A percentile compares a stretch with the other conserved stretches of the same genome.
phyloP scores from a whole-genome alignment of 2,888 invertebrate species.

The Clunio marinus region DNA sequence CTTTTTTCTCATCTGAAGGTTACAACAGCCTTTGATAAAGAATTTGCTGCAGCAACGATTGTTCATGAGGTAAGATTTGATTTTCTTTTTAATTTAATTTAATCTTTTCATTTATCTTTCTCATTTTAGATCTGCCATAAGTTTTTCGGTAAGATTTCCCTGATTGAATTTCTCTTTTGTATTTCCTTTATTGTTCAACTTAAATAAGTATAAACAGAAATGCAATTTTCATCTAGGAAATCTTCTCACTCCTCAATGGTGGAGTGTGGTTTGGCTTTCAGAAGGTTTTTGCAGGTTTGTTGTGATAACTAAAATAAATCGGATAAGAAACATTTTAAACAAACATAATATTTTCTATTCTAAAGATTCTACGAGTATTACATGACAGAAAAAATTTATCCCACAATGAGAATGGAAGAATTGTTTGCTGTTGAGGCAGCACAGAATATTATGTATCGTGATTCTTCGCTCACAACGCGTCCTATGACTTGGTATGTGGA shows the following conservation, averaged over 20 bases:
- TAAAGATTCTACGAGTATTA: conserved; percentile 31
- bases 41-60: conserved; percentile 13
- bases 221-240: conserved; percentile 31
- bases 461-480: neutral
- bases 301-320: neutral
- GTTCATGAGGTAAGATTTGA: conserved; percentile 19
- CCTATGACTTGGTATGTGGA: conserved; percentile 23
- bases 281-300: conserved; percentile 34
- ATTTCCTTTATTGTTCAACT: neutral
- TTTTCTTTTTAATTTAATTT: neutral
- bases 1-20: conserved; percentile 4
- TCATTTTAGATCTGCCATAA: conserved; percentile 27
- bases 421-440: conserved; percentile 4
- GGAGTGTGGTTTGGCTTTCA: conserved; percentile 16
- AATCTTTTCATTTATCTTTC: neutral
- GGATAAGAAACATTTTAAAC: neutral
- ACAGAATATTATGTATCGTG: conserved; percentile 18
- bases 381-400: conserved; percentile 22
- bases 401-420: conserved; percentile 10
- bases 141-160: conserved; percentile 21
- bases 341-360: conserved; percentile 11
- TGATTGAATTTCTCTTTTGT: neutral
- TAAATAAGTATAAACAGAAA: neutral
- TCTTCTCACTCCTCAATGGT: conserved; percentile 1
- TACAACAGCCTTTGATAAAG: conserved; percentile 8